Conservation (phyloP, 2,888 invertebrate species). For the Aleiodes leptofemur region DNA sequence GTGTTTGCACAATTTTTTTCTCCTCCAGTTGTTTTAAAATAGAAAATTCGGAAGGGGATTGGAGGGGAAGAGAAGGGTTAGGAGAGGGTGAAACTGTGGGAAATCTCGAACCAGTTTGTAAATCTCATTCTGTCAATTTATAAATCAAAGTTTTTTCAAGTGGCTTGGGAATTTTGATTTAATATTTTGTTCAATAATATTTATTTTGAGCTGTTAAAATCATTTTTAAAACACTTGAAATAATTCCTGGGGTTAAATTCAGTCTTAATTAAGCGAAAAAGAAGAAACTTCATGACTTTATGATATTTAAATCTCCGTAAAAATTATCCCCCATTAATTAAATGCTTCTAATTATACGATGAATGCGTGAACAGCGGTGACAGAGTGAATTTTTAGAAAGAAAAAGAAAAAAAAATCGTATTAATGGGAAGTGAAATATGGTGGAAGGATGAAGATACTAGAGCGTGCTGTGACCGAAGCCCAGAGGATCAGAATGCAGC, state of each 20-base stretch:
- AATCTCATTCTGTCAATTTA: neutral
- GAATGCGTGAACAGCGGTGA: conserved; percentile 57
- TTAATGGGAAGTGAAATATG: conserved; percentile 22
- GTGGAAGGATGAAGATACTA: conserved; percentile 54
- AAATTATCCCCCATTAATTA: conserved; percentile 20
- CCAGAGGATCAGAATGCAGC: conserved; percentile 71
- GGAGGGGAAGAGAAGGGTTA: conserved; percentile 38
- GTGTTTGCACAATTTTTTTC: conserved; percentile 64
- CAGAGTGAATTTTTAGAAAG: conserved; percentile 62
- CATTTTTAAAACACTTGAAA: neutral
- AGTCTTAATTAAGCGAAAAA: neutral
- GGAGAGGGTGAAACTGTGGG: conserved; percentile 14
- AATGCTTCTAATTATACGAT: conserved; percentile 9
- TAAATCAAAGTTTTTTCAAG: conserved; percentile 17
- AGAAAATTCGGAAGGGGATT: conserved; percentile 18
- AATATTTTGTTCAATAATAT: conserved; percentile 1
- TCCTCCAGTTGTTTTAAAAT: conserved; percentile 64
- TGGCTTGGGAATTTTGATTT: conserved; percentile 28
- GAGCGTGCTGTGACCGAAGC: conserved; percentile 71
- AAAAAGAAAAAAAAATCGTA: conserved; percentile 53
- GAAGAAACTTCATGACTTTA: conserved; percentile 17
- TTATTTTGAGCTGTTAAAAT: neutral
- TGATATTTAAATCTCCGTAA: conserved; percentile 34
- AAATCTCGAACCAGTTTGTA: conserved; percentile 21
- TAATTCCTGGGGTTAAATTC: no score